Percentiles rank a stretch among this genome's conserved stretches.
These are phyloP conservation scores for Tetrapedia diversipes DNA, from an alignment of 2,888 invertebrate genomes.

Conservation along the genomic window DNA sequence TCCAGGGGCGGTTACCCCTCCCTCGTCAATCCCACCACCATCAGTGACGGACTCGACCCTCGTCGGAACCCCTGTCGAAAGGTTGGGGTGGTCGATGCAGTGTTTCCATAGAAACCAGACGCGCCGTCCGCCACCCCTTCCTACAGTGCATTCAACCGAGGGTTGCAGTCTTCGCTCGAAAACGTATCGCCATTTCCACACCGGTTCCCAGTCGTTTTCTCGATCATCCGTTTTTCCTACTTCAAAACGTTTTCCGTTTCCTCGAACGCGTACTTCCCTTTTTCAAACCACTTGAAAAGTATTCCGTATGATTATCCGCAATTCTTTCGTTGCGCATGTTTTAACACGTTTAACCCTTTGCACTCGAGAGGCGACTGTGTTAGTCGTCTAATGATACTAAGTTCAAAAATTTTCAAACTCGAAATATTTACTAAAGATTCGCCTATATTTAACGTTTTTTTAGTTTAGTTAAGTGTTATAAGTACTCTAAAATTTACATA, in stretches of 20 bases:
- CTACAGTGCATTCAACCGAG: conserved; percentile 82
- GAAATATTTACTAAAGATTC: too few species aligned
- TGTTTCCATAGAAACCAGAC: conserved; percentile 84
- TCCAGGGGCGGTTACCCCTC: conserved; percentile 71
- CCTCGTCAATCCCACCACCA: conserved; percentile 55
- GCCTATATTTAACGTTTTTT: too few species aligned
- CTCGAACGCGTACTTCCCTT: too few species aligned
- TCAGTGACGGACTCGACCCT: conserved; percentile 69
- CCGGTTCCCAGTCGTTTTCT: conserved; percentile 57
- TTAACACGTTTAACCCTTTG: too few species aligned
- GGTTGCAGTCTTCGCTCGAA: conserved; percentile 77
- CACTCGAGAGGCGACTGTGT: too few species aligned
- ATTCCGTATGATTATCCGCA: neutral
- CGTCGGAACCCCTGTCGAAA: conserved; percentile 75
- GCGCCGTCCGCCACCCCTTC: conserved; percentile 85
- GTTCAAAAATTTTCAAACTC: too few species aligned
- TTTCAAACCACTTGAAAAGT: neutral
- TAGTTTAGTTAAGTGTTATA: too few species aligned
- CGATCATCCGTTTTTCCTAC: conserved; percentile 24
- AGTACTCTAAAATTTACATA: too few species aligned
- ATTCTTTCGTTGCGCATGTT: too few species aligned
- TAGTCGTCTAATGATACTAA: too few species aligned
- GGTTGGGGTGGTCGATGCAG: conserved; percentile 84
- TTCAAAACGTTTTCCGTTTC: neutral
- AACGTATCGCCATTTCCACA: conserved; percentile 67